Percentiles rank a stretch among this genome's conserved stretches.
These are phyloP conservation scores for Naja naja DNA, from an alignment of 2,113 vertebrate genomes.

Conservation along the genomic window DNA sequence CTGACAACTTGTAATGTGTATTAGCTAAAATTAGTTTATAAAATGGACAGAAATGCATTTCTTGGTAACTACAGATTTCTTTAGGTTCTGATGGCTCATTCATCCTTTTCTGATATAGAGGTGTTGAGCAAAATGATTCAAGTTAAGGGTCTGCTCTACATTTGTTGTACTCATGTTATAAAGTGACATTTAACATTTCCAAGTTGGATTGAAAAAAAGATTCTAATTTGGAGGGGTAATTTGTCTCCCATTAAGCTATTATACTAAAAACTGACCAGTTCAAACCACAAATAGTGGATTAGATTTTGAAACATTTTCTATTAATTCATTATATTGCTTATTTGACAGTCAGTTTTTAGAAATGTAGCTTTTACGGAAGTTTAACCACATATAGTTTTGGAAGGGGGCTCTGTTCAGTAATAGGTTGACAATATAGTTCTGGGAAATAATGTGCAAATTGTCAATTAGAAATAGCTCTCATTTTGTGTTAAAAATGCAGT, in stretches of 20 bases:
- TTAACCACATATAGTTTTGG: conserved; percentile 25
- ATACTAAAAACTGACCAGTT: conserved; percentile 35
- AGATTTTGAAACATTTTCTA: neutral
- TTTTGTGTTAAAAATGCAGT: conserved; percentile 35
- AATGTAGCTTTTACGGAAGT: conserved; percentile 21
- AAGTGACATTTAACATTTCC: conserved; percentile 54
- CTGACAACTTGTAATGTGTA: conserved; percentile 46
- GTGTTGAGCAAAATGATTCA: conserved; percentile 32
- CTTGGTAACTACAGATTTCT: conserved; percentile 32
- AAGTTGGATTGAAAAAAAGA: neutral
- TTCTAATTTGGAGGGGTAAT: conserved; percentile 1
- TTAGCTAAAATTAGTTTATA: conserved; percentile 56
- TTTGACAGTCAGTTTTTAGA: conserved; percentile 29
- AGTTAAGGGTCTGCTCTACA: conserved; percentile 17
- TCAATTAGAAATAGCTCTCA: conserved; percentile 41
- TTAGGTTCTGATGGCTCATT: conserved; percentile 34
- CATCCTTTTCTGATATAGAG: conserved; percentile 23
- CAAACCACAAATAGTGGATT: neutral
- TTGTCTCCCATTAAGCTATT: conserved; percentile 29
- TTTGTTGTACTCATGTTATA: conserved; percentile 41
- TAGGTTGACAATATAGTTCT: conserved; percentile 28
- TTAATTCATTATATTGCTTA: conserved; percentile 22
- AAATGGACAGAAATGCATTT: conserved; percentile 46
- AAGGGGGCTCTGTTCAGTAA: conserved; percentile 5
- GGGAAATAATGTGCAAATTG: conserved; percentile 41